Base-by-base conservation (phyloP, 1,140 invertebrate genomes). In the Ganaspis sp. region DNA sequence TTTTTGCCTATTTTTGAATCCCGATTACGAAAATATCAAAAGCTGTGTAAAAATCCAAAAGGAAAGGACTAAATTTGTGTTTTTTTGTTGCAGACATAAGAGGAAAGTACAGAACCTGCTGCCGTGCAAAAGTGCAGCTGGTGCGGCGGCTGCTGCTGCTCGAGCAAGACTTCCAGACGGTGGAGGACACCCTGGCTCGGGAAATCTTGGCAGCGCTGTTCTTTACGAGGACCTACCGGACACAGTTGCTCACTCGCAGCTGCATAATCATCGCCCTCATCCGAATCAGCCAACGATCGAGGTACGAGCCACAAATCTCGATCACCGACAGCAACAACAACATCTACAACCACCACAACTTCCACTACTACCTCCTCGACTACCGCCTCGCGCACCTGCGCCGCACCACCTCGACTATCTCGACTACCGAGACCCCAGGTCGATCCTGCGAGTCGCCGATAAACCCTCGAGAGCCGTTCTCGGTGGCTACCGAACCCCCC, bases 61-160 rank as follows among this genome's bases (percentile, higher is more conserved):
- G n/a, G n/a, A n/a, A n/a, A n/a, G n/a, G n/a, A n/a, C n/a, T n/a
- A n/a, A n/a, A n/a, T n/a, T n/a, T n/a, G n/a, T n/a, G n/a, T n/a
- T n/a, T 77, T 83, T 83, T 87, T 92, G 87, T 91, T 92, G 1
- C 92, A 95, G 94, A 87, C 94, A 95, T 87, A 94, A 95, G 86
- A 92, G 94, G 85, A 94, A 94, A 93, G 94, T 94, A 87, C 94
- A 94, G 89, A 94, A 94, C 81, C 92, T 95, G 79, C 89, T 94
- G 78, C 94, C 94, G 21, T 94, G 94, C 89, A 95, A 95, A 88
- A 94, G 92, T 58, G 93, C 93, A 40, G 94, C 93, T 19, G 92
- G 93, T 34, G 90, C 88, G 80, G 89, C 89, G 79, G 88, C 92
- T 74, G 92, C 89, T 34, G 89, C 87, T 17, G 93, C 92, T 17